phyloP scores from a whole-genome alignment of 64 coral and sea anemone species.

The Astreopora myriophthalma region DNA sequence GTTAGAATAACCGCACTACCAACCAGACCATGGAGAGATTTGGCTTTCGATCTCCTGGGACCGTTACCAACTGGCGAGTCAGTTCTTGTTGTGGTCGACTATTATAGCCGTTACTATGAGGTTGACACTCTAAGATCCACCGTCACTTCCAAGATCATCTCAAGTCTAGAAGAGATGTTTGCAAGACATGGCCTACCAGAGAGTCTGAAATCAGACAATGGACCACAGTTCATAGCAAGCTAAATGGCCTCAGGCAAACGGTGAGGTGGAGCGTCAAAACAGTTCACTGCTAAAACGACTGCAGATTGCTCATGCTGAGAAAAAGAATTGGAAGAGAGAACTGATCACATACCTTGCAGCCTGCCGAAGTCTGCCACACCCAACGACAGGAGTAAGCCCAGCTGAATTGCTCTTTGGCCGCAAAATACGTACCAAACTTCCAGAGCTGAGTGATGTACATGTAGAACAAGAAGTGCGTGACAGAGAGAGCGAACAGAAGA shows the following conservation, averaged over 20 bases:
- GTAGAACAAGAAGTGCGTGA: constrained; percentile 16
- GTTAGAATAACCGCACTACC: neutral
- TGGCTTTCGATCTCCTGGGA: constrained; percentile 22
- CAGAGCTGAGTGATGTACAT: constrained; percentile 23
- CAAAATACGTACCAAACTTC: constrained; percentile 39
- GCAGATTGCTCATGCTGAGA: constrained; percentile 18
- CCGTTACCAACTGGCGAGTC: constrained; percentile 42
- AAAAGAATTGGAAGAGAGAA: constrained; percentile 33
- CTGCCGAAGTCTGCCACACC: neutral
- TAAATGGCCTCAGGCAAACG: constrained; percentile 24
- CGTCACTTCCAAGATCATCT: neutral
- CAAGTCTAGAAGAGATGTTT: constrained; percentile 41
- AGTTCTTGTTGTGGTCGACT: constrained; percentile 13
- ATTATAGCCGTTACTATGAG: constrained; percentile 58
- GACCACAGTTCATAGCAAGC: constrained; percentile 13
- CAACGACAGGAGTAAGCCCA: constrained; percentile 8
- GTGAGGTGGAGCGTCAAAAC: constrained; percentile 13
- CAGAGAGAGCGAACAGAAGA: constrained; percentile 37
- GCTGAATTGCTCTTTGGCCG: constrained; percentile 16
- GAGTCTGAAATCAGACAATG: constrained; percentile 32
- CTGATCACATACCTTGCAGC: constrained; percentile 1
- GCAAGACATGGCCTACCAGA: constrained; percentile 30
- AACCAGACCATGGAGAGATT: neutral
- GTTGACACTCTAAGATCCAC: constrained; percentile 13
- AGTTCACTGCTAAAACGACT: constrained; percentile 13